Conservation (phyloP, 2,797 vertebrate genomes). For the Telmatherina bonti region DNA sequence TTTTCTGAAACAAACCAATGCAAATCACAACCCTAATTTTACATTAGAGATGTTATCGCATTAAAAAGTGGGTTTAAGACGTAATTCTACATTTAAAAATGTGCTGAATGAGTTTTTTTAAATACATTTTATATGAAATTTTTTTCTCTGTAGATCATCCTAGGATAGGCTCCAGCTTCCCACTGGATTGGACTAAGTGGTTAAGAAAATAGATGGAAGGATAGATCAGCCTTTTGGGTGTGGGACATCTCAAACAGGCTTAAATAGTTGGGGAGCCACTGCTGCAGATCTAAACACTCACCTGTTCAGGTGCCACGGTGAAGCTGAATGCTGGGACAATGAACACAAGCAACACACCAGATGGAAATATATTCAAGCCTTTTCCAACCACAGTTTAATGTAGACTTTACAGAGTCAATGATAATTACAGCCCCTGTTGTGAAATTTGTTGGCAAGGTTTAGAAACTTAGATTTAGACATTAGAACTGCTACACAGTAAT, state of each 20-base stretch:
- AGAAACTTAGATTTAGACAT: not conserved
- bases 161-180: too few species aligned
- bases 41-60: not conserved
- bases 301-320: not conserved
- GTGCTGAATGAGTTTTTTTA: too few species aligned
- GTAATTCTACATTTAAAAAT: too few species aligned
- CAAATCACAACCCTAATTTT: not conserved
- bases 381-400: not conserved
- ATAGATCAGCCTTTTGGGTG: too few species aligned
- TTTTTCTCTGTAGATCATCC: too few species aligned
- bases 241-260: too few species aligned
- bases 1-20: not conserved
- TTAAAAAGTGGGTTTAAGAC: not conserved
- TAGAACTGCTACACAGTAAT: not conserved
- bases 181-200: too few species aligned
- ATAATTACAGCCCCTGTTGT: not conserved
- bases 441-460: not conserved
- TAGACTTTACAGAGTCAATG: not conserved
- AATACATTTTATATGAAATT: too few species aligned
- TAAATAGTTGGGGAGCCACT: too few species aligned
- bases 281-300: not conserved
- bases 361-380: not conserved
- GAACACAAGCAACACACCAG: not conserved
- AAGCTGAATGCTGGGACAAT: not conserved
- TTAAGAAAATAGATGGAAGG: too few species aligned